Conservation (phyloP, 2,888 invertebrate species). For the Helicoverpa assulta region DNA sequence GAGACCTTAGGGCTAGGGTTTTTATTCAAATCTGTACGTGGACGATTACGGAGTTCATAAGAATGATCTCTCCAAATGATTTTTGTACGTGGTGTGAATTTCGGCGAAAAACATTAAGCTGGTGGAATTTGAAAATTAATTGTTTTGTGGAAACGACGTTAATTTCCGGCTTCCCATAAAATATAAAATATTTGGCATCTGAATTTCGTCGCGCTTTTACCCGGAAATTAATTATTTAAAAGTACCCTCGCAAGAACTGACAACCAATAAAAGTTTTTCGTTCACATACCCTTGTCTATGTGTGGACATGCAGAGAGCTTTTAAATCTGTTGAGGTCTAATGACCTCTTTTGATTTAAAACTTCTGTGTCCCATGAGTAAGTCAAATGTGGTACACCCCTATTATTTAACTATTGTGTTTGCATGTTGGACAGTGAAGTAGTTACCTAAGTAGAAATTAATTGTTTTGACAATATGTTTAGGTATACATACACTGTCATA, state of each 20-base stretch:
- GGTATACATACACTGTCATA: no score
- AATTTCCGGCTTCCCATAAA: constrained; percentile 38
- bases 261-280: constrained; percentile 1
- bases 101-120: constrained; percentile 6
- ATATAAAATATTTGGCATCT: constrained; percentile 22
- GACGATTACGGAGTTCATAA: not conserved
- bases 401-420: no score
- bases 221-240: constrained; percentile 37
- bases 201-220: constrained; percentile 13
- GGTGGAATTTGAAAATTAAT: constrained; percentile 12
- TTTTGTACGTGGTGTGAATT: not conserved
- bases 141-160: constrained; percentile 29
- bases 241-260: not conserved
- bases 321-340: constrained; percentile 1
- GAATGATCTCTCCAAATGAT: not conserved
- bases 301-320: not conserved
- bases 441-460: not conserved
- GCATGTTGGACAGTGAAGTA: no score
- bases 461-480: not conserved
- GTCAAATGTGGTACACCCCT: no score
- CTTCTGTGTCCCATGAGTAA: not conserved
- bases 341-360: not conserved
- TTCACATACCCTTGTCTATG: not conserved
- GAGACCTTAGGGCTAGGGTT: not conserved
- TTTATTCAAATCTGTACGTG: not conserved